phyloP scores from a whole-genome alignment of 2,888 invertebrate genomes.

The Microplitis manilae region DNA sequence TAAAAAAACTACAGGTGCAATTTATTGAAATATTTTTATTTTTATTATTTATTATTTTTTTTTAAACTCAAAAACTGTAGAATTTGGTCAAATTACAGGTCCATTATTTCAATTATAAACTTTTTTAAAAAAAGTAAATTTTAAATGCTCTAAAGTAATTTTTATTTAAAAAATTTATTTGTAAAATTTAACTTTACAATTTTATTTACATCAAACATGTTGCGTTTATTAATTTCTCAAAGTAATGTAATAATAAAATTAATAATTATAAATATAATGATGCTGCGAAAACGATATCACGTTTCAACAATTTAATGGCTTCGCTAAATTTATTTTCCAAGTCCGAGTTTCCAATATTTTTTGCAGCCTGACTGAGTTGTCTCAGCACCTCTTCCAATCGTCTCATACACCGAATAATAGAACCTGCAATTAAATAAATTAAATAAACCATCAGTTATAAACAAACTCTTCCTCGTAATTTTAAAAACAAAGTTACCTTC shows the following conservation, averaged over 20 bases:
- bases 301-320: constrained; percentile 91
- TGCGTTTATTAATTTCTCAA: too few relatives aligned
- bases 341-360: constrained; percentile 96
- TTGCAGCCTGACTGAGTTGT: constrained; percentile 96
- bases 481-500: constrained; percentile 78
- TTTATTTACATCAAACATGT: constrained; percentile 25
- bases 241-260: constrained; percentile 27
- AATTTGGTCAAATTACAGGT: too few relatives aligned
- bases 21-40: too few relatives aligned
- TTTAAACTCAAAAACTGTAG: too few relatives aligned
- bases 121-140: too few relatives aligned
- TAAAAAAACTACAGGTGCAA: too few relatives aligned
- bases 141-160: background rate
- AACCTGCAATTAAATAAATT: constrained; percentile 73
- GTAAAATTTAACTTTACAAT: constrained; percentile 45
- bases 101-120: too few relatives aligned
- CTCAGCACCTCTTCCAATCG: constrained; percentile 95
- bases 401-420: constrained; percentile 93
- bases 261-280: constrained; percentile 87
- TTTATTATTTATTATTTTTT: too few relatives aligned
- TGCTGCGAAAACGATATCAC: constrained; percentile 99
- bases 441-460: background rate
- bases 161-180: constrained; percentile 41
- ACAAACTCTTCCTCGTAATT: background rate
- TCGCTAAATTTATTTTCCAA: constrained; percentile 96